phyloP scores from a whole-genome alignment of 2,797 vertebrate species.

The Botia almorhae region DNA sequence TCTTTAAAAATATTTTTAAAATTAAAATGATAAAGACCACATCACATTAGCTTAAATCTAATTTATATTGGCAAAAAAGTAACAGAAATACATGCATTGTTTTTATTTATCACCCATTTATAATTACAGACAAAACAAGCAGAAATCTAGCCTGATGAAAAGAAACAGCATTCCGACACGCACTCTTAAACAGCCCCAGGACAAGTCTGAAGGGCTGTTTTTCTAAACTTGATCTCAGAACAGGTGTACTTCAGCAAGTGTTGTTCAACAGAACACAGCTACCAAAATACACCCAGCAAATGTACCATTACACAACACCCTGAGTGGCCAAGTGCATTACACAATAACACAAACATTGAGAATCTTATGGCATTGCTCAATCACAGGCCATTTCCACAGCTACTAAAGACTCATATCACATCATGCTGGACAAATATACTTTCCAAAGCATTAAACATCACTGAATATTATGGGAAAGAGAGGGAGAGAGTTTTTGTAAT shows the following conservation, averaged over 20 bases:
- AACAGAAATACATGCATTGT: not conserved
- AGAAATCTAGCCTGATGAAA: not conserved
- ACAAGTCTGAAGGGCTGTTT: not conserved
- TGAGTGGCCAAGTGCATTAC: slow-evolving; percentile 40
- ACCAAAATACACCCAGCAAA: slow-evolving; percentile 69
- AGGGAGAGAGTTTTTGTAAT: slow-evolving; percentile 75
- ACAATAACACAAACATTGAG: slow-evolving; percentile 30
- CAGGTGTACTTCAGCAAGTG: slow-evolving; percentile 37
- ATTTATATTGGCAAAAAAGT: not conserved
- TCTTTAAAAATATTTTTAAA: no score
- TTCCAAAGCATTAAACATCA: slow-evolving; percentile 8
- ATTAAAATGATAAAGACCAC: not conserved
- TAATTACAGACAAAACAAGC: not conserved
- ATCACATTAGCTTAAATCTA: not conserved
- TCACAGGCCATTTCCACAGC: slow-evolving; percentile 40
- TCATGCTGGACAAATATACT: slow-evolving; percentile 21
- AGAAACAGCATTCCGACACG: not conserved
- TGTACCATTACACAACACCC: slow-evolving; percentile 62
- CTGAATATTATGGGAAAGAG: slow-evolving; percentile 8
- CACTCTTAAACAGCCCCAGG: not conserved
- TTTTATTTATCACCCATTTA: not conserved
- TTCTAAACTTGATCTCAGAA: slow-evolving; percentile 30
- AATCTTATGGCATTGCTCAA: slow-evolving; percentile 37
- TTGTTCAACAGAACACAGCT: slow-evolving; percentile 59
- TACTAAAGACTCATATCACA: slow-evolving; percentile 32